A percentile compares a stretch with the other conserved stretches of the same genome.
These are phyloP conservation scores for Stegophylla sp. DNA, from an alignment of 2,888 invertebrate species.

Conservation along the genomic window DNA sequence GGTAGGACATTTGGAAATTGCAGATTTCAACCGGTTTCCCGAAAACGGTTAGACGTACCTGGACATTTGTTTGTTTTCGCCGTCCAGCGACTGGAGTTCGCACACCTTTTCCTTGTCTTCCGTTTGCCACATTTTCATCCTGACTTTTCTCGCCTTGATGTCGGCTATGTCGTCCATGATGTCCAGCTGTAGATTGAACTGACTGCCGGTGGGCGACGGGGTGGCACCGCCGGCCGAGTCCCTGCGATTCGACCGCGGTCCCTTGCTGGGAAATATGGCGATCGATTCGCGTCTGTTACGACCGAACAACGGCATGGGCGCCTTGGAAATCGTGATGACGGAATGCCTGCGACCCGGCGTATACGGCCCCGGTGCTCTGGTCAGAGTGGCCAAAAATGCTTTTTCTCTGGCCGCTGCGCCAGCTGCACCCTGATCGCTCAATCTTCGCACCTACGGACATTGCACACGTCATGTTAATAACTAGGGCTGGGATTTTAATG, in stretches of 20 bases:
- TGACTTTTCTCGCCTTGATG: conserved; percentile 69
- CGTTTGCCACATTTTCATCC: conserved; percentile 83
- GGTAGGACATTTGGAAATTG: no score
- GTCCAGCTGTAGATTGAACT: conserved; percentile 82
- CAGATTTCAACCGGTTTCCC: no score
- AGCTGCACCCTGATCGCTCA: conserved; percentile 80
- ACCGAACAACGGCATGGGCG: conserved; percentile 79
- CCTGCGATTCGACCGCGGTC: conserved; percentile 63
- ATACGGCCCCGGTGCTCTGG: conserved; percentile 75
- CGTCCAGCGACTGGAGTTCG: conserved; percentile 81
- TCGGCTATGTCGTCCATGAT: conserved; percentile 87
- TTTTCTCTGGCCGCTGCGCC: conserved; percentile 79
- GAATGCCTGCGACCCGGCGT: conserved; percentile 83
- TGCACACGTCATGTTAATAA: no score
- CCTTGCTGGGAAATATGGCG: conserved; percentile 75
- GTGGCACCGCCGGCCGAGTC: conserved; percentile 66
- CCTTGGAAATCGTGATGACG: conserved; percentile 84
- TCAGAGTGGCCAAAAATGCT: conserved; percentile 82
- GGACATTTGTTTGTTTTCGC: conserved; percentile 63
- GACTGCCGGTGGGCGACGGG: conserved; percentile 79
- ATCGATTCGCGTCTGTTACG: conserved; percentile 81
- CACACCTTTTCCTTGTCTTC: conserved; percentile 78
- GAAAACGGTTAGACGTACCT: no score
- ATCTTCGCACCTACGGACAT: conserved; percentile 78
- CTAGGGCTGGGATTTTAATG: no score